Evolutionary conservation across 2,797 vertebrate species (phyloP).

Genomic region (Sebastes matsubarae): DNA sequence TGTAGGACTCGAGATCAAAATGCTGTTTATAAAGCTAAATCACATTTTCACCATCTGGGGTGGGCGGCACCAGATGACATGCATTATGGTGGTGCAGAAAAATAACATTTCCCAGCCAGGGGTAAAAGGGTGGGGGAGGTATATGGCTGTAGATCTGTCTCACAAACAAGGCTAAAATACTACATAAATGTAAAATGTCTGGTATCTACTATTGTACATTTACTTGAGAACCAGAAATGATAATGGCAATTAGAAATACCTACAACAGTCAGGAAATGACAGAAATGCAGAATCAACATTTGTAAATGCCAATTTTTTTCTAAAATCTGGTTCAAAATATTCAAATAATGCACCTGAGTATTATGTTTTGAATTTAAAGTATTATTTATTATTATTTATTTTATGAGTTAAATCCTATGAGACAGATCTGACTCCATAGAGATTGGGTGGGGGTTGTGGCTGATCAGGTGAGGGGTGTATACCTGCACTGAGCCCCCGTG

Average conservation of each 20-base stretch:
- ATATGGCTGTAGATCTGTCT: conserved; percentile 71
- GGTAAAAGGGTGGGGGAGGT: conserved; percentile 37
- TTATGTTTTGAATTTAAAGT: background rate
- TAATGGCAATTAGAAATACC: background rate
- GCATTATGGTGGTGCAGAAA: conserved; percentile 71
- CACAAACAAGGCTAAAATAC: conserved; percentile 20
- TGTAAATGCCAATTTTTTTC: background rate
- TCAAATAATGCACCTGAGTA: background rate
- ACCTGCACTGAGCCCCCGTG: conserved; percentile 99
- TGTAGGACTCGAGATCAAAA: conserved; percentile 37
- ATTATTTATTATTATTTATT: background rate
- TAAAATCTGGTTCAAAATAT: background rate
- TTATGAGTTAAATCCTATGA: conserved; percentile 24
- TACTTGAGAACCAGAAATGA: background rate
- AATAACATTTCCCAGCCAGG: conserved; percentile 67
- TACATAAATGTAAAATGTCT: background rate
- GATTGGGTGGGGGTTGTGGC: conserved; percentile 45
- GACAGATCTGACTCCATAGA: conserved; percentile 72
- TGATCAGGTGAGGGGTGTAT: conserved; percentile 76
- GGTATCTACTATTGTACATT: background rate
- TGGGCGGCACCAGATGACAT: conserved; percentile 69
- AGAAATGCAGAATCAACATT: background rate
- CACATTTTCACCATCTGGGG: conserved; percentile 60
- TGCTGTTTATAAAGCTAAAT: conserved; percentile 39
- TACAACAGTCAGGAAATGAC: background rate